Percentiles rank a stretch among this genome's conserved stretches.
Evolutionary conservation across 1,140 invertebrate genomes (phyloP).

Genomic region (Leptinotarsa undecemlineata): DNA sequence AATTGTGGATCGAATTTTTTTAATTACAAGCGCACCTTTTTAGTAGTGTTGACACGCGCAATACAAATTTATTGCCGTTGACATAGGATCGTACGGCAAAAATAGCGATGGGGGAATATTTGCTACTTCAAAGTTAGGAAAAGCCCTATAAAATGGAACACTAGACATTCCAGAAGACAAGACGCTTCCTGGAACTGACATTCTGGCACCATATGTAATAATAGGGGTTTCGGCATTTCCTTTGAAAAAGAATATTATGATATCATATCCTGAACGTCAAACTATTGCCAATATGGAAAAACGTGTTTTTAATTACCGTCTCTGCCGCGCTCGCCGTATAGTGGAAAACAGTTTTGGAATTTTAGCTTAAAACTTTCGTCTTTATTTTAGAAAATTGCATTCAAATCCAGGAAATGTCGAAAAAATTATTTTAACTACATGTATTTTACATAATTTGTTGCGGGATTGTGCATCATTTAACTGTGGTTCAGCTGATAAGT

Average conservation of each 20-base stretch:
- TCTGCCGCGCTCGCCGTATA: constrained; percentile 12
- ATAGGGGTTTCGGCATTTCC: constrained; percentile 23
- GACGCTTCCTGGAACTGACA: constrained; percentile 25
- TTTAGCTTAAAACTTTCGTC: constrained; percentile 30
- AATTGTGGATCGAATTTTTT: constrained; percentile 52
- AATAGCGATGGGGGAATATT: constrained; percentile 53
- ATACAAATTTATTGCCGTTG: constrained; percentile 56
- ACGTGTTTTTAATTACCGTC: constrained; percentile 26
- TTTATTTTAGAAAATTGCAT: constrained; percentile 31
- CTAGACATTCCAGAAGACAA: constrained; percentile 27
- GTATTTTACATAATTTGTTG: constrained; percentile 31
- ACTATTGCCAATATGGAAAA: constrained; percentile 26
- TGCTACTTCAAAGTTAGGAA: constrained; percentile 14
- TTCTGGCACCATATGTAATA: constrained; percentile 16
- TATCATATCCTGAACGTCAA: constrained; percentile 27
- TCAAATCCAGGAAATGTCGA: constrained; percentile 22
- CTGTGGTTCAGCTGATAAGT: constrained; percentile 27
- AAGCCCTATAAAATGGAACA: constrained; percentile 11
- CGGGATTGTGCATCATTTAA: background rate
- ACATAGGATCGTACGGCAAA: constrained; percentile 55
- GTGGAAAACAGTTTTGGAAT: constrained; percentile 24
- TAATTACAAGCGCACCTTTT: constrained; percentile 56
- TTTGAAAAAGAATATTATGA: constrained; percentile 30
- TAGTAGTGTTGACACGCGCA: constrained; percentile 57
- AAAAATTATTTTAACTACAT: constrained; percentile 32